A percentile compares a stretch with the other conserved stretches of the same genome.
These are phyloP conservation scores for Anarrhichthys ocellatus DNA, from an alignment of 2,113 vertebrate species.

Conservation along the genomic window DNA sequence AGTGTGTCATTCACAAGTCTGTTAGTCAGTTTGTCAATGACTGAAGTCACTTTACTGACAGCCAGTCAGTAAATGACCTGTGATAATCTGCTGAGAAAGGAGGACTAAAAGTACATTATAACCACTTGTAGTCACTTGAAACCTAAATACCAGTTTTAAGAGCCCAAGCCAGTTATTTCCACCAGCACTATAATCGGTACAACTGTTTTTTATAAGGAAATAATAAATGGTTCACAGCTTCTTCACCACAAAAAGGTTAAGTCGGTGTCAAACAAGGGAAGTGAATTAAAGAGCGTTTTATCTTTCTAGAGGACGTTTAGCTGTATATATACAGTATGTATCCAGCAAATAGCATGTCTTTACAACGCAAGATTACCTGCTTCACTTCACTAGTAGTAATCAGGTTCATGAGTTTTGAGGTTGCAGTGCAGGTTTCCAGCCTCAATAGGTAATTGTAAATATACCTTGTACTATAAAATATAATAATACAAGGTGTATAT, in stretches of 20 bases:
- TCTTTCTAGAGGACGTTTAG: no score
- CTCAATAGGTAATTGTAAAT: background rate
- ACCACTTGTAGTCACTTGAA: background rate
- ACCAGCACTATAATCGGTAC: background rate
- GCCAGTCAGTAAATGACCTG: background rate
- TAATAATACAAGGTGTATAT: no score
- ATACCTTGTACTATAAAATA: background rate
- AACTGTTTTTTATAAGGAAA: background rate
- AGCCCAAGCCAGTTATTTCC: background rate
- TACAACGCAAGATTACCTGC: background rate
- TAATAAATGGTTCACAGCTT: background rate
- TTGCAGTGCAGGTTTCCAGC: background rate
- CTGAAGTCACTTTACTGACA: background rate
- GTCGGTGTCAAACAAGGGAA: no score
- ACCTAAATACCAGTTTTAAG: background rate
- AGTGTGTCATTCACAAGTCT: background rate
- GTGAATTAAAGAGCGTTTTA: background rate
- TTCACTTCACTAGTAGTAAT: background rate
- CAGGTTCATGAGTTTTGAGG: background rate
- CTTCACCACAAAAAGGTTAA: no score
- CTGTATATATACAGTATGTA: background rate
- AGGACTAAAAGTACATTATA: background rate
- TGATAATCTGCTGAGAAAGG: background rate
- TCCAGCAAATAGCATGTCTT: background rate
- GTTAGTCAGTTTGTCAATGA: background rate